Evolutionary conservation across 2,888 invertebrate genomes (phyloP).

Genomic region (Seira sanloemensis): DNA sequence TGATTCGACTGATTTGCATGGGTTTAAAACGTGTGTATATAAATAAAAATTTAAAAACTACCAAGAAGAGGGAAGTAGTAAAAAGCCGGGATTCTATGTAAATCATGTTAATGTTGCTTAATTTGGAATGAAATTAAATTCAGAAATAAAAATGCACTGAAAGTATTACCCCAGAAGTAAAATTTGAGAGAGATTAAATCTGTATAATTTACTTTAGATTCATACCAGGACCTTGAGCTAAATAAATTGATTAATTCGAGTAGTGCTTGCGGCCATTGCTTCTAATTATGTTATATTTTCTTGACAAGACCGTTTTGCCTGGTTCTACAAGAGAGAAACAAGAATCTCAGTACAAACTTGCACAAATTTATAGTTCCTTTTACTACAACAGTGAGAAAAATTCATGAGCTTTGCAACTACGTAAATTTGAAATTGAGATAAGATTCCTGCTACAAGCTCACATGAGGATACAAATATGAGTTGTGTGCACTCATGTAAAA

Average conservation of each 20-base stretch:
- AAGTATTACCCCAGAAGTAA: too few species aligned
- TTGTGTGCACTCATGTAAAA: not conserved
- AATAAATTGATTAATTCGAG: conserved; percentile 23
- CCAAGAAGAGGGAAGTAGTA: too few species aligned
- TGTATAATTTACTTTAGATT: not conserved
- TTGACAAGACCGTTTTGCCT: not conserved
- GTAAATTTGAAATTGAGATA: conserved; percentile 7
- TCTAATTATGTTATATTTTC: not conserved
- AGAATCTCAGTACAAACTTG: not conserved
- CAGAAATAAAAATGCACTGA: too few species aligned
- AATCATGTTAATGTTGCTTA: too few species aligned
- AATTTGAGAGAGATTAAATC: too few species aligned
- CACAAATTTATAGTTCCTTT: too few species aligned
- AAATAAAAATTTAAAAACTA: not conserved
- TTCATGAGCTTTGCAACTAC: not conserved
- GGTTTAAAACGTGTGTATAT: not conserved
- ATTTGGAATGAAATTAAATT: too few species aligned
- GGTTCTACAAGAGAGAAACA: not conserved
- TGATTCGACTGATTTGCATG: not conserved
- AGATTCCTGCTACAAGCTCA: not conserved
- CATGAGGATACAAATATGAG: conserved; percentile 1
- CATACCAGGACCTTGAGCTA: not conserved
- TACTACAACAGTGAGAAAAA: conserved; percentile 38
- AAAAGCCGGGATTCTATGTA: too few species aligned
- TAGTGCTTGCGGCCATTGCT: not conserved